A percentile compares a stretch with the other conserved stretches of the same genome.
These are phyloP conservation scores for Tetranychus truncatus DNA, from an alignment of 2,888 invertebrate genomes.

Conservation along the genomic window DNA sequence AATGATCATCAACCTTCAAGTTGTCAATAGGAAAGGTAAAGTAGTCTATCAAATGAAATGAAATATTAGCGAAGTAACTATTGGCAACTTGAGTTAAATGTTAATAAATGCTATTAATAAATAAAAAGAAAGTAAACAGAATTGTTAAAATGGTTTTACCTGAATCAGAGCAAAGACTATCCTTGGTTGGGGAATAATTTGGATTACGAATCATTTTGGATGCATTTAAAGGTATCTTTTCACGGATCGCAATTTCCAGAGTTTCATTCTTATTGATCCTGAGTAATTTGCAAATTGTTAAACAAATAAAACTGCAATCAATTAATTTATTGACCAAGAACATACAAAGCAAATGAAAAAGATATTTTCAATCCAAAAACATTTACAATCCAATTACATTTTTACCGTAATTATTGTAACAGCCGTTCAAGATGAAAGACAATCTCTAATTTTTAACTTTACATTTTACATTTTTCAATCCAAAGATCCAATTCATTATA, in stretches of 20 bases:
- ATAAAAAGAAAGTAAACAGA: not conserved
- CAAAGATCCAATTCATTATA: too few species aligned
- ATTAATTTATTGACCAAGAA: not conserved
- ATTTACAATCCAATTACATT: too few species aligned
- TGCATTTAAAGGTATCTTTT: conserved; percentile 25
- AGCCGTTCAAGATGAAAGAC: too few species aligned
- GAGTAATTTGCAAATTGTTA: not conserved
- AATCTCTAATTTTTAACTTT: too few species aligned
- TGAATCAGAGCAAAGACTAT: not conserved
- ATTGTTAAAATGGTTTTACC: not conserved
- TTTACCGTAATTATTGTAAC: too few species aligned
- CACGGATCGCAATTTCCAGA: conserved; percentile 13
- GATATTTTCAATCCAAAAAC: not conserved
- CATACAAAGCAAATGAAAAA: not conserved
- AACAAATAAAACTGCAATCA: too few species aligned
- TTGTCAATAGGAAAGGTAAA: conserved; percentile 6
- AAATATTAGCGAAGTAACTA: not conserved
- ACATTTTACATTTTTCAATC: too few species aligned
- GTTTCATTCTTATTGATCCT: not conserved
- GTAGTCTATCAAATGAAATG: not conserved
- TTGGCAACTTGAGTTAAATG: not conserved
- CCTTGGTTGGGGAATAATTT: conserved; percentile 22
- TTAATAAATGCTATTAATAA: not conserved
- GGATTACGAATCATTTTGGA: conserved; percentile 27
- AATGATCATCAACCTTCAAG: not conserved